Evolutionary conservation across 2,113 vertebrate species (phyloP).

Genomic region (Gasterosteus nipponicus): DNA sequence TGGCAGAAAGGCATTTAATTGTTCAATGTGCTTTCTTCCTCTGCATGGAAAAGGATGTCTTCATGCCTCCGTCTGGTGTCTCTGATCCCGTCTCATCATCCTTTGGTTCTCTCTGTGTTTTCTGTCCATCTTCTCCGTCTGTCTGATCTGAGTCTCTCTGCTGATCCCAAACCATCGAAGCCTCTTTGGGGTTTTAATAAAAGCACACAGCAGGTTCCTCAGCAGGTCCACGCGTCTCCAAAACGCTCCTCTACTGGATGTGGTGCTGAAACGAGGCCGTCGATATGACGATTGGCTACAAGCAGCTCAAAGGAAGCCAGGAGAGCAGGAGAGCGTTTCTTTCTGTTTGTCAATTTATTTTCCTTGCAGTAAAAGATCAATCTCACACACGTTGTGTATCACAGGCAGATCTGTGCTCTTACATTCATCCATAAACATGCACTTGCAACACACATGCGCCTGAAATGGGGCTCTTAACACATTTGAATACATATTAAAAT

Average conservation of each 20-base stretch:
- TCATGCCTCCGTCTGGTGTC: neutral
- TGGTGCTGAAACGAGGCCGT: slow-evolving; percentile 8
- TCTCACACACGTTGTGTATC: neutral
- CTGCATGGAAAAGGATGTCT: neutral
- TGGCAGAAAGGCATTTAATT: neutral
- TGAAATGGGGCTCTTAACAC: neutral
- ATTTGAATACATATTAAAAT: no score
- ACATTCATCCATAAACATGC: neutral
- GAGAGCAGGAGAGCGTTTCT: slow-evolving; percentile 20
- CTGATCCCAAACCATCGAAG: neutral
- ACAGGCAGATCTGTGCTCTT: no score
- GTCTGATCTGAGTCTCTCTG: neutral
- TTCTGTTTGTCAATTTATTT: slow-evolving; percentile 17
- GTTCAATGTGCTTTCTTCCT: neutral
- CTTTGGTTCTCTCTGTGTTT: neutral
- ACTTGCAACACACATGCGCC: neutral
- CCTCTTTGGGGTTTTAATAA: neutral
- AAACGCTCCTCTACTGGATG: slow-evolving; percentile 13
- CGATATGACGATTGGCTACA: slow-evolving; percentile 32
- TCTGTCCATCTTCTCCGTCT: neutral
- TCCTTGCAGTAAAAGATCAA: neutral
- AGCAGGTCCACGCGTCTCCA: neutral
- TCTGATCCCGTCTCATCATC: neutral
- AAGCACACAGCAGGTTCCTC: neutral
- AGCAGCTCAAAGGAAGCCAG: neutral